Percentiles rank a stretch among this genome's conserved stretches.
Conservation (phyloP, 2,113 vertebrate species). For the Corythornis vintsioides region DNA sequence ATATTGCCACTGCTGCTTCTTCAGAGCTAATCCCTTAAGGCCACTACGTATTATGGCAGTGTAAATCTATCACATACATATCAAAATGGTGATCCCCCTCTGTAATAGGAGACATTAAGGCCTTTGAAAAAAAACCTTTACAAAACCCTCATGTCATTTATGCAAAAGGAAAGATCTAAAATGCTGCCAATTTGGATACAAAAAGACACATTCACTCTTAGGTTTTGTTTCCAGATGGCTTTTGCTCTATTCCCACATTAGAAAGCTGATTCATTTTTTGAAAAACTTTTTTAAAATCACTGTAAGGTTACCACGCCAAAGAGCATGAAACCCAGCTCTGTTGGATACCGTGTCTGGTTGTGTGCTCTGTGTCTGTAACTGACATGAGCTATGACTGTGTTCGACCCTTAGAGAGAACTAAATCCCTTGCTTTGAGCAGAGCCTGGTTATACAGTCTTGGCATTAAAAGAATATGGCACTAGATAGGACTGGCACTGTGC, state of each 20-base stretch:
- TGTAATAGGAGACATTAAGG: not conserved
- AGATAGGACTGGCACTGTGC: not conserved
- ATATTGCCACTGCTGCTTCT: not conserved
- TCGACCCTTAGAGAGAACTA: not conserved
- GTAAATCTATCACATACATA: not conserved
- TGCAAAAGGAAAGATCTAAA: not conserved
- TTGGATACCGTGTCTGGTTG: not conserved
- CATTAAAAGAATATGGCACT: not conserved
- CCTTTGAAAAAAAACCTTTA: not conserved
- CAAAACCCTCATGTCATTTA: not conserved
- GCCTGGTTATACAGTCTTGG: not conserved
- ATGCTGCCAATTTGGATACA: not conserved
- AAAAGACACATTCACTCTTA: not conserved
- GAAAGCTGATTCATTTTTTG: not conserved
- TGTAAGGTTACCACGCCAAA: not conserved
- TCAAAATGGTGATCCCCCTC: not conserved
- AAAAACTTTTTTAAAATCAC: not conserved
- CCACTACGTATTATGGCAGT: not conserved
- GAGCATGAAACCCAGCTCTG: not conserved
- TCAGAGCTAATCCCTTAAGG: not conserved
- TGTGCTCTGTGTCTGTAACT: not conserved
- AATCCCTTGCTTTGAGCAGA: not conserved
- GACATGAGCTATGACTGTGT: not conserved
- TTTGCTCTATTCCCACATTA: not conserved
- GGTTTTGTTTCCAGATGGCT: not conserved